Percentiles rank a stretch among this genome's conserved stretches.
Conservation (phyloP, 2,113 vertebrate genomes). For the Oryzias celebensis region DNA sequence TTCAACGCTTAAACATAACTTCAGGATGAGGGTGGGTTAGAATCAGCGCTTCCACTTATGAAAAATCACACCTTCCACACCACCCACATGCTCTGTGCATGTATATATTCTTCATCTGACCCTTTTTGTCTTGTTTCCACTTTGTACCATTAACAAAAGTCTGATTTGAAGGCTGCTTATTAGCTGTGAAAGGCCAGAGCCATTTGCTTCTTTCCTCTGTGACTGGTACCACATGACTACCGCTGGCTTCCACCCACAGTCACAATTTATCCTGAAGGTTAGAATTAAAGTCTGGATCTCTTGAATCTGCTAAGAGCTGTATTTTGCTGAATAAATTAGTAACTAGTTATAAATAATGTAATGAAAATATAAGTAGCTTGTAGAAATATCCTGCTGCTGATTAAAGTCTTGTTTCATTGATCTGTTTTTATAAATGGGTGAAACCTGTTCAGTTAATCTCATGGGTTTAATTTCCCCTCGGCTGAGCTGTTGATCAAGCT, state of each 20-base stretch:
- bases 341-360: not conserved
- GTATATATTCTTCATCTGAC: slow-evolving; percentile 8
- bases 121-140: slow-evolving; percentile 2
- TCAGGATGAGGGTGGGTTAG: not conserved
- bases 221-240: slow-evolving; percentile 18
- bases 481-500: not conserved
- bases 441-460: not conserved
- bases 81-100: not conserved
- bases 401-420: not conserved
- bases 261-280: not conserved
- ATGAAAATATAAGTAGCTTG: not conserved
- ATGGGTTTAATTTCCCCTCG: not conserved
- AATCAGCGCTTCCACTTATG: not conserved
- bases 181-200: slow-evolving; percentile 18
- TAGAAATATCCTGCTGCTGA: not conserved
- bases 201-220: slow-evolving; percentile 17
- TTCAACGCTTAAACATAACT: not conserved
- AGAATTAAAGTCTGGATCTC: too few relatives aligned
- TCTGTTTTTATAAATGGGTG: not conserved
- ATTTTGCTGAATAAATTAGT: slow-evolving; percentile 3
- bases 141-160: slow-evolving; percentile 26
- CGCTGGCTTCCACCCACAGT: not conserved
- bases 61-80: not conserved
- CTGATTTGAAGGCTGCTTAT: slow-evolving; percentile 20
- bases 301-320: slow-evolving; percentile 1